These are phyloP conservation scores for Athalia circularis DNA, from an alignment of 2,888 invertebrate species.

Conservation along the genomic window DNA sequence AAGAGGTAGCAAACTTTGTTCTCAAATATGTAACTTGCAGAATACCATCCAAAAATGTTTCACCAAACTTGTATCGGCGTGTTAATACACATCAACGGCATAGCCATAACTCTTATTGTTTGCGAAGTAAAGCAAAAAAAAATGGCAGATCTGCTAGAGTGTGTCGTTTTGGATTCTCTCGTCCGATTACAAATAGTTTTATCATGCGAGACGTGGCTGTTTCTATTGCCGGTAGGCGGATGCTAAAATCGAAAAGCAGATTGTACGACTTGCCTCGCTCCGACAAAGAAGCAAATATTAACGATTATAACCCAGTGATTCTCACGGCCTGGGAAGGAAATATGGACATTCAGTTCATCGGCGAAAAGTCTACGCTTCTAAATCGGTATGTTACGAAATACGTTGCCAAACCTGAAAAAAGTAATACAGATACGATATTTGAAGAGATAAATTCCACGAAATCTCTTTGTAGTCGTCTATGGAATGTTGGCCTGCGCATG, in stretches of 20 bases:
- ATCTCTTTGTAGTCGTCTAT: slow-evolving; percentile 55
- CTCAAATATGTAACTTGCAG: slow-evolving; percentile 55
- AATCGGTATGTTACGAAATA: slow-evolving; percentile 61
- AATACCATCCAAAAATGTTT: slow-evolving; percentile 51
- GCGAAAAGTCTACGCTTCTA: slow-evolving; percentile 57
- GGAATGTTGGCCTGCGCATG: slow-evolving; percentile 58
- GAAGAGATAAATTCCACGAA: slow-evolving; percentile 59
- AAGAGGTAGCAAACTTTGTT: slow-evolving; percentile 58
- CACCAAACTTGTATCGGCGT: slow-evolving; percentile 52
- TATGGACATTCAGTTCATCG: slow-evolving; percentile 60
- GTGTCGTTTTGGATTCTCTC: slow-evolving; percentile 59
- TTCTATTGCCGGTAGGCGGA: slow-evolving; percentile 59
- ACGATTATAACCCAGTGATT: slow-evolving; percentile 62
- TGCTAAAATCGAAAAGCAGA: slow-evolving; percentile 54
- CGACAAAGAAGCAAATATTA: slow-evolving; percentile 53
- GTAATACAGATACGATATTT: slow-evolving; percentile 38
- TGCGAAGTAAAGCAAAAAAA: slow-evolving; percentile 54
- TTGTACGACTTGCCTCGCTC: slow-evolving; percentile 59
- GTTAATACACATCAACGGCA: slow-evolving; percentile 55
- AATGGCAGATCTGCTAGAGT: slow-evolving; percentile 51
- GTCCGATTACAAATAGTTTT: slow-evolving; percentile 54
- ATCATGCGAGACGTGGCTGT: slow-evolving; percentile 54
- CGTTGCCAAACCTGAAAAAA: slow-evolving; percentile 60
- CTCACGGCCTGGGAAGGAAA: slow-evolving; percentile 60
- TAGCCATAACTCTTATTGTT: slow-evolving; percentile 54